phyloP scores from a whole-genome alignment of 2,797 vertebrate genomes.

The Microhierax caerulescens region DNA sequence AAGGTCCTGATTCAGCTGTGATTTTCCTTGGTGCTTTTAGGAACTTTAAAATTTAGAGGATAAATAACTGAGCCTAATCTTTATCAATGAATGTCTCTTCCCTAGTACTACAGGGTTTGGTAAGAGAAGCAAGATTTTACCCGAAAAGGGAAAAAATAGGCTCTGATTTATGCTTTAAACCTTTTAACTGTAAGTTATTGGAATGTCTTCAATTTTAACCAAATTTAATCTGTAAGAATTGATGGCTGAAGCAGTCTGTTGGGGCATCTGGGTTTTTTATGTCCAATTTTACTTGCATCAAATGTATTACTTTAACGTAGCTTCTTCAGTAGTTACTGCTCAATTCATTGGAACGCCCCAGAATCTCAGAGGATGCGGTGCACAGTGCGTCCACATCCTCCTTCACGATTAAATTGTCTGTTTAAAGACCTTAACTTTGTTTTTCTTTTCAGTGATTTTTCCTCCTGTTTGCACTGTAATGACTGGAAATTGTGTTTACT shows the following conservation, averaged over 20 bases:
- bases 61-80: background rate
- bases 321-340: background rate
- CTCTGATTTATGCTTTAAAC: background rate
- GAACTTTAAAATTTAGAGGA: background rate
- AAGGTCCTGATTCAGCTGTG: background rate
- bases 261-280: background rate
- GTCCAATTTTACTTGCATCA: background rate
- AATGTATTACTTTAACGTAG: background rate
- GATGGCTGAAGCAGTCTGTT: background rate
- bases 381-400: background rate
- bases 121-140: background rate
- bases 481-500: conserved; percentile 31
- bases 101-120: background rate
- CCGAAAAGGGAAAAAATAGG: background rate
- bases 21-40: background rate
- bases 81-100: background rate
- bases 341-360: background rate
- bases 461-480: conserved; percentile 2
- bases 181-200: background rate
- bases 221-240: background rate
- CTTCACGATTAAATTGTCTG: conserved; percentile 19
- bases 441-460: conserved; percentile 31
- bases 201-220: background rate
- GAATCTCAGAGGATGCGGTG: background rate
- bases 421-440: background rate